Evolutionary conservation across 2,888 invertebrate genomes (phyloP).

Genomic region (Gortyna flavago): DNA sequence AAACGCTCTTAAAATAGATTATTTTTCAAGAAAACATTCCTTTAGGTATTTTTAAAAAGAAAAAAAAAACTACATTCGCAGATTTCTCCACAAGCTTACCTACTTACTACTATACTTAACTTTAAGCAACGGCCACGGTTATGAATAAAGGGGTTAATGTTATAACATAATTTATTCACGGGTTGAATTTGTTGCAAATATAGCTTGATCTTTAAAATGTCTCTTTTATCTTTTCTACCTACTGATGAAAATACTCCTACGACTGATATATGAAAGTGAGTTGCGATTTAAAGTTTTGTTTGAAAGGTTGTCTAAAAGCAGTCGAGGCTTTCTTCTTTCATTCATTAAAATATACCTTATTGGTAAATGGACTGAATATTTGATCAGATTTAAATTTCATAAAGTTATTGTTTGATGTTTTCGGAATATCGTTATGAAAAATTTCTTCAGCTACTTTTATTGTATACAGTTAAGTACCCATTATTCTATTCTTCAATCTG

Average conservation of each 20-base stretch:
- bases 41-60: too few species aligned
- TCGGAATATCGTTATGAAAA: not conserved
- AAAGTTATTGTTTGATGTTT: not conserved
- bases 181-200: not conserved
- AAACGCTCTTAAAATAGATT: too few species aligned
- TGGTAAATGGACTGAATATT: slow-evolving; percentile 4
- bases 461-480: too few species aligned
- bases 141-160: not conserved
- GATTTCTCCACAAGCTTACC: too few species aligned
- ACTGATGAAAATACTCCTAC: not conserved
- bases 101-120: too few species aligned
- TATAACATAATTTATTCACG: not conserved
- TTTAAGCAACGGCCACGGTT: too few species aligned
- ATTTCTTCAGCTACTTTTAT: too few species aligned
- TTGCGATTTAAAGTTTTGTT: not conserved
- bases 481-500: too few species aligned
- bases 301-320: not conserved
- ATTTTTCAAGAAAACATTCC: too few species aligned
- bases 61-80: too few species aligned
- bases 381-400: not conserved
- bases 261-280: not conserved
- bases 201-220: not conserved
- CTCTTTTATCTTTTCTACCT: not conserved
- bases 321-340: not conserved
- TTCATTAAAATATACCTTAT: not conserved